Percentiles rank a stretch among this genome's conserved stretches.
Evolutionary conservation across 2,888 invertebrate genomes (phyloP).

Genomic region (Cheiracanthium punctorium): DNA sequence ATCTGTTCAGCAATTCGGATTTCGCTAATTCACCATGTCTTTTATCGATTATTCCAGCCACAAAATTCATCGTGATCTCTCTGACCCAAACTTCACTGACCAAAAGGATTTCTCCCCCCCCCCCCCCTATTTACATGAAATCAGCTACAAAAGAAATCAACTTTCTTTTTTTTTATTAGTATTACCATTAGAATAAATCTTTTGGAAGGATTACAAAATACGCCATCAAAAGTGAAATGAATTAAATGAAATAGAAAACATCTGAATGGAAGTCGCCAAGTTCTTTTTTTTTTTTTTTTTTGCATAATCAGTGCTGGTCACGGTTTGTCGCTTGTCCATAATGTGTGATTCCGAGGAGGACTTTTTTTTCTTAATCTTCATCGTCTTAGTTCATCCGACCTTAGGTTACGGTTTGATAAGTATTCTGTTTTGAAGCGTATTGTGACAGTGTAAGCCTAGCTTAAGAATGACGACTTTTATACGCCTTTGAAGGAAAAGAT

Average conservation of each 20-base stretch:
- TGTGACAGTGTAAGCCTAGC: too few species aligned
- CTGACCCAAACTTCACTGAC: not conserved
- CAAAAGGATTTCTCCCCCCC: too few species aligned
- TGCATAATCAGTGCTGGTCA: conserved; percentile 15
- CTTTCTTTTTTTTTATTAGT: conserved; percentile 18
- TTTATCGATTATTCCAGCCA: not conserved
- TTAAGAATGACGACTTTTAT: too few species aligned
- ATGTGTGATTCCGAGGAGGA: not conserved
- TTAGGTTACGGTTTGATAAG: conserved; percentile 28
- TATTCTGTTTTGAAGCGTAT: conserved; percentile 28
- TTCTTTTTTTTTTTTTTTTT: too few species aligned
- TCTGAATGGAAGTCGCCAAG: conserved; percentile 5
- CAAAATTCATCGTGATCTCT: not conserved
- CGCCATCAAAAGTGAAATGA: not conserved
- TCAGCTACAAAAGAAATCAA: not conserved
- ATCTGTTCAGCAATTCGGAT: too few species aligned
- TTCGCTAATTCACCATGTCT: too few species aligned
- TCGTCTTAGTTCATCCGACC: conserved; percentile 20
- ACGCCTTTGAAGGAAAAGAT: too few species aligned
- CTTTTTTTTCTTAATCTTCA: not conserved
- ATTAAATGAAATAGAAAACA: conserved; percentile 18
- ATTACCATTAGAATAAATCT: conserved; percentile 7
- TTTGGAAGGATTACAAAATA: conserved; percentile 6
- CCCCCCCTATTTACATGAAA: not conserved
- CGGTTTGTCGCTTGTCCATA: conserved; percentile 6